A percentile compares a stretch with the other conserved stretches of the same genome.
Evolutionary conservation across 92 coral and sea anemone species (phyloP).

Genomic region (Bergia sp.): DNA sequence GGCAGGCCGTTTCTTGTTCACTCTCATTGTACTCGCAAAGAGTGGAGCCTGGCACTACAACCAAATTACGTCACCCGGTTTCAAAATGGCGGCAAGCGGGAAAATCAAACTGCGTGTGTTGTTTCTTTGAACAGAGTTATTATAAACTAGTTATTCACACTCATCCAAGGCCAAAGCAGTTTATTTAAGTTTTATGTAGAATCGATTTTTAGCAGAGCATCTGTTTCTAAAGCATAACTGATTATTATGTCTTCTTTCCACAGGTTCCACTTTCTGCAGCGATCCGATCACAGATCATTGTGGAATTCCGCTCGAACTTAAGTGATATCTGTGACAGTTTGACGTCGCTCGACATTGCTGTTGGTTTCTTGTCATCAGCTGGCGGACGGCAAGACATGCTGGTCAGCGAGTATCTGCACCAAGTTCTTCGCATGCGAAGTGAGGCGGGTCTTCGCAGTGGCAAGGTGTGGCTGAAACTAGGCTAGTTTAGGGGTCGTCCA

Average conservation of each 20-base stretch:
- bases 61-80: no score
- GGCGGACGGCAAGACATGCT: conserved; percentile 75
- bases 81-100: no score
- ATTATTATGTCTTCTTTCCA: background rate
- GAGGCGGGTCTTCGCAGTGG: conserved; percentile 73
- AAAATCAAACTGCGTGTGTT: no score
- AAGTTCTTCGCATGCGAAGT: conserved; percentile 63
- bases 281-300: conserved; percentile 49
- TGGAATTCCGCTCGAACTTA: conserved; percentile 62
- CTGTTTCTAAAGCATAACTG: background rate
- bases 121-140: no score
- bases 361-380: conserved; percentile 81
- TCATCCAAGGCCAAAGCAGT: no score
- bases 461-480: conserved; percentile 50
- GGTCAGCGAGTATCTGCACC: conserved; percentile 67
- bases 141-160: no score
- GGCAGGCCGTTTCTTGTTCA: no score
- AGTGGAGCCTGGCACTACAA: no score
- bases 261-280: conserved; percentile 65
- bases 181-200: no score
- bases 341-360: conserved; percentile 78
- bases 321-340: conserved; percentile 82
- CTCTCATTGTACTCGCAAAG: no score
- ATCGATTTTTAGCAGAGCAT: no score
- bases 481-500: background rate